Conservation (phyloP, 2,797 vertebrate genomes). For the Clarias pachynema region DNA sequence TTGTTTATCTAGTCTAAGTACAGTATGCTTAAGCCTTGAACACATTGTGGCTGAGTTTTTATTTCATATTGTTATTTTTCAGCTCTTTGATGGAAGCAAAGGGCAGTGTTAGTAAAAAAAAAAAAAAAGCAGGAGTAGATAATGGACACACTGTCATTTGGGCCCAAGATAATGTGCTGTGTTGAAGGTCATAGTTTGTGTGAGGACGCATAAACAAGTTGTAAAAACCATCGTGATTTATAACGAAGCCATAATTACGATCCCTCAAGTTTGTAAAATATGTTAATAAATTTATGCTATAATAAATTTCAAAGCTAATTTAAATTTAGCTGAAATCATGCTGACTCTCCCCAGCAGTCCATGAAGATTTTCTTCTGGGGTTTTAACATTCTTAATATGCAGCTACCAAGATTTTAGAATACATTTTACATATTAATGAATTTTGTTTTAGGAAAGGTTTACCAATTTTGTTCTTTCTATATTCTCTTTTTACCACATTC, state of each 20-base stretch:
- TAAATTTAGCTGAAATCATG: conserved; percentile 8
- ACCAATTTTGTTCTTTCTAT: not conserved
- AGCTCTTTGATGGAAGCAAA: not conserved
- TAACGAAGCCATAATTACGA: not conserved
- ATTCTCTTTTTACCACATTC: not conserved
- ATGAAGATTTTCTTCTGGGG: not conserved
- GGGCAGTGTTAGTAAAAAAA: not conserved
- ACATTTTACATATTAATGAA: not conserved
- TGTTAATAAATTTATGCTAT: not conserved
- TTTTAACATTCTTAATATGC: not conserved
- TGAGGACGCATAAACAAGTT: not conserved
- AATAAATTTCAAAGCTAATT: not conserved
- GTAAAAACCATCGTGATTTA: conserved; percentile 1
- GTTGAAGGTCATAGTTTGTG: conserved; percentile 1
- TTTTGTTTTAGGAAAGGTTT: not conserved
- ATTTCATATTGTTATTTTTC: not conserved
- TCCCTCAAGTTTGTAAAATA: not conserved
- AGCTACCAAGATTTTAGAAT: not conserved
- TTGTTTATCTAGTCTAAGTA: not conserved
- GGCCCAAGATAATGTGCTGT: not conserved
- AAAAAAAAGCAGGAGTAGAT: not conserved
- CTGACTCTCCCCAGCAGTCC: not conserved
- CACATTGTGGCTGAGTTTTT: not conserved
- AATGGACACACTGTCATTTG: not conserved
- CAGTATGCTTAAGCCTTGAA: not conserved